These are phyloP conservation scores for Pyrrhosoma nymphula DNA, from an alignment of 2,888 invertebrate species.

Conservation along the genomic window DNA sequence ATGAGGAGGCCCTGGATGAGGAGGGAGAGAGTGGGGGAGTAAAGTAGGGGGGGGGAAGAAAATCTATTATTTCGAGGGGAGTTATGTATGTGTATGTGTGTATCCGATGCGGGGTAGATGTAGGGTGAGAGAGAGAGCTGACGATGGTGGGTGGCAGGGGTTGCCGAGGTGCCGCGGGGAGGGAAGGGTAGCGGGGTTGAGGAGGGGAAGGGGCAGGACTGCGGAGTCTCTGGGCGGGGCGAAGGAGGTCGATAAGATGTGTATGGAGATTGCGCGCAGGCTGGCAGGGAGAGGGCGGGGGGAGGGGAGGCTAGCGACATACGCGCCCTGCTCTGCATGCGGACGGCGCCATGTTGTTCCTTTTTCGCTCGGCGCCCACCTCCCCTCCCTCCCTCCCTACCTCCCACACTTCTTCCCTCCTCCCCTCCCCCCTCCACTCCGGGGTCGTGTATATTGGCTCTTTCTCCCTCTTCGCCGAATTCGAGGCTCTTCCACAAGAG, in stretches of 20 bases:
- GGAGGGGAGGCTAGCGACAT: neutral
- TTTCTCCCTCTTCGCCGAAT: slow-evolving; percentile 11
- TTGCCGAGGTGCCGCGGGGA: neutral
- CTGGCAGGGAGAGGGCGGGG: neutral
- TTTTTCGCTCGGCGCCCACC: neutral
- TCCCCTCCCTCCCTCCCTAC: neutral
- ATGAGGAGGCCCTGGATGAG: neutral
- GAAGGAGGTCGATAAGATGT: slow-evolving; percentile 65
- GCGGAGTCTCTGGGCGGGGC: slow-evolving; percentile 59
- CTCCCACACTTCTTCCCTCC: neutral
- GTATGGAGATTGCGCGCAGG: slow-evolving; percentile 21
- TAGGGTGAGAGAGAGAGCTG: neutral
- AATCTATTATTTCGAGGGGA: slow-evolving; percentile 46
- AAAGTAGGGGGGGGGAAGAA: neutral
- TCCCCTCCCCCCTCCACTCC: neutral
- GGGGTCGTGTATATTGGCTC: neutral
- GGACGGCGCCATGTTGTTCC: slow-evolving; percentile 56
- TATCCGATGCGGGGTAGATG: neutral
- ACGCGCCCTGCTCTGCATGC: slow-evolving; percentile 51
- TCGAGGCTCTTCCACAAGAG: neutral
- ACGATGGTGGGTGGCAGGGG: slow-evolving; percentile 13
- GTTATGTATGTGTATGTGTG: neutral
- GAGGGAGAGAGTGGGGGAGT: neutral
- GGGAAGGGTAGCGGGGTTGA: neutral
- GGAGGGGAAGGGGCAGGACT: neutral